These are phyloP conservation scores for Hystrix brachyura DNA, from an alignment of 2,113 vertebrate species.

Conservation along the genomic window DNA sequence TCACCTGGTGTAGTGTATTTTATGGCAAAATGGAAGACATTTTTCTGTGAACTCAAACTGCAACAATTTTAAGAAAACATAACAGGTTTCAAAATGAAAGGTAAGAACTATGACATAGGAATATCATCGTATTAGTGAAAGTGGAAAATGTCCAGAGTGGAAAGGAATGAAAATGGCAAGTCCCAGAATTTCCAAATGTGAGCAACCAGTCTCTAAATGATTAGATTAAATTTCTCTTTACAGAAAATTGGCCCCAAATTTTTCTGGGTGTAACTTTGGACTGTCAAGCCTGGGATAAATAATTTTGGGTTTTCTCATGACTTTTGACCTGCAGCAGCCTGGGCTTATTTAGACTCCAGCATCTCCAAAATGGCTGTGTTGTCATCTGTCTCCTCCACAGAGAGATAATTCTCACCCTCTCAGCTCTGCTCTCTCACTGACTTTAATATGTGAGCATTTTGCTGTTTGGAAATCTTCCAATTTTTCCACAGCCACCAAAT, in stretches of 20 bases:
- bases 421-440: neutral
- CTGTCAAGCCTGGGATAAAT: neutral
- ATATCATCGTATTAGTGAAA: neutral
- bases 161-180: neutral
- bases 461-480: neutral
- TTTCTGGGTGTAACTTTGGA: conserved; percentile 12
- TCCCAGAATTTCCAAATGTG: neutral
- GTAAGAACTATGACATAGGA: neutral
- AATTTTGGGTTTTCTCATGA: neutral
- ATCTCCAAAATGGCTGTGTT: neutral
- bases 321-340: neutral
- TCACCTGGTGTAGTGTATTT: neutral
- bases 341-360: neutral
- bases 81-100: neutral
- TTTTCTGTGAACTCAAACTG: neutral
- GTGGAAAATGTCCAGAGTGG: neutral
- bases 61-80: neutral
- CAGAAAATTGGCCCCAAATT: neutral
- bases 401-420: neutral
- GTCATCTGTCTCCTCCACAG: neutral
- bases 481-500: neutral
- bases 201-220: neutral
- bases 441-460: neutral
- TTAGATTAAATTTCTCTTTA: neutral
- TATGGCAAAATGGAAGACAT: neutral